Conservation (phyloP, 2,888 invertebrate genomes). For the Vannuccia rotundouncinata region DNA sequence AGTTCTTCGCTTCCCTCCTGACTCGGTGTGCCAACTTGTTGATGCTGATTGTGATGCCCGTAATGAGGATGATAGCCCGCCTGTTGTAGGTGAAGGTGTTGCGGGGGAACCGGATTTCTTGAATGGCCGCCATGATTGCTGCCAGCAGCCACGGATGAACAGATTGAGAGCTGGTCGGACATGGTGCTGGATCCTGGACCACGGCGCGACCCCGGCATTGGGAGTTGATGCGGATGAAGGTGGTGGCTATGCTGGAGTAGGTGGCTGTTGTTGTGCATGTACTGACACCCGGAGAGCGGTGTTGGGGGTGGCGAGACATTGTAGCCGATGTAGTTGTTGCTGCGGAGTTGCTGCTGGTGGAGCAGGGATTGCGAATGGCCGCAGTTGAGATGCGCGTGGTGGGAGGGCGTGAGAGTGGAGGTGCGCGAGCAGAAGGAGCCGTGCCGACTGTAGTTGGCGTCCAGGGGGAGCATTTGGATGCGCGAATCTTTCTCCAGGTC, state of each 20-base stretch:
- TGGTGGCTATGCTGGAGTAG: background rate
- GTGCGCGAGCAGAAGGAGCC: constrained; percentile 8
- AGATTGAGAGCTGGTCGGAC: background rate
- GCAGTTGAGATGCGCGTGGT: constrained; percentile 1
- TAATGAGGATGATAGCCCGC: background rate
- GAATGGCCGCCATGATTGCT: background rate
- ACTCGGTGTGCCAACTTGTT: background rate
- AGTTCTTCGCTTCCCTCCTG: background rate
- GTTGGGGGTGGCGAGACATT: background rate
- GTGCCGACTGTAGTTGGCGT: background rate
- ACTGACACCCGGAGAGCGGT: background rate
- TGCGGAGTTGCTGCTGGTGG: background rate
- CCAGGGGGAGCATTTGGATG: constrained; percentile 11
- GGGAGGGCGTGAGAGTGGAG: background rate
- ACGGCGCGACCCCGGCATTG: background rate
- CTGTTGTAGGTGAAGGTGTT: background rate
- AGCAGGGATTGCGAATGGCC: background rate
- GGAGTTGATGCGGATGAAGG: background rate
- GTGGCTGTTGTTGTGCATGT: background rate
- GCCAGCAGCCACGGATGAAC: background rate
- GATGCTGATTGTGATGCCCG: background rate
- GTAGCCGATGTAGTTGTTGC: constrained; percentile 17
- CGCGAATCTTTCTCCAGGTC: constrained; percentile 10
- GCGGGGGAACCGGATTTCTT: too few relatives aligned
- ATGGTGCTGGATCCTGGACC: background rate